A percentile compares a stretch with the other conserved stretches of the same genome.
These are phyloP conservation scores for Gallinago jamesoni DNA, from an alignment of 2,113 vertebrate species.

Conservation along the genomic window DNA sequence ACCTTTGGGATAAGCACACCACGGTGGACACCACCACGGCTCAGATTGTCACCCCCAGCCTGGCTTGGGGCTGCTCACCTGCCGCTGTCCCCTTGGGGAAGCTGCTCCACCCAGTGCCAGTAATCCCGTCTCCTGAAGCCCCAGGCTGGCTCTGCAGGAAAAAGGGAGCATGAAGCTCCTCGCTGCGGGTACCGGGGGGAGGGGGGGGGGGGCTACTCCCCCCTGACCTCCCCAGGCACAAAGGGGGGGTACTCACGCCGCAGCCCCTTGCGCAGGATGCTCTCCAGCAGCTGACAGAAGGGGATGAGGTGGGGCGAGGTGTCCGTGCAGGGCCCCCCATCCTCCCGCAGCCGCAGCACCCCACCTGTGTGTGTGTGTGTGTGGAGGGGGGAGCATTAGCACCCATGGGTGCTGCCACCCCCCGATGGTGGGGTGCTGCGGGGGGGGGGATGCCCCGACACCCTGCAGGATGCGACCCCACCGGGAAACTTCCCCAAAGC, in stretches of 20 bases:
- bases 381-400: background rate
- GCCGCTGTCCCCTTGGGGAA: conserved; percentile 69
- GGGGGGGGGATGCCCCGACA: too few relatives aligned
- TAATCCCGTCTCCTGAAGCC: conserved; percentile 82
- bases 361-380: conserved; percentile 56
- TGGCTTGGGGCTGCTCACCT: conserved; percentile 44
- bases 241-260: conserved; percentile 73
- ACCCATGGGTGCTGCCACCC: background rate
- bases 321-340: conserved; percentile 66
- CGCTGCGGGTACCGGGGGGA: background rate
- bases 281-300: conserved; percentile 85
- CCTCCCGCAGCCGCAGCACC: conserved; percentile 77
- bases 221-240: accelerated
- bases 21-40: accelerated
- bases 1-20: background rate
- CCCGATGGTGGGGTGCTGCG: background rate
- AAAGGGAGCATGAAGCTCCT: accelerated
- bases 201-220: background rate
- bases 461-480: background rate
- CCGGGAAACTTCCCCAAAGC: background rate
- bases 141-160: conserved; percentile 78
- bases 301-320: conserved; percentile 75
- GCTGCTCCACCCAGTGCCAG: conserved; percentile 85
- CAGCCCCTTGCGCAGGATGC: conserved; percentile 84
- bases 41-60: background rate